phyloP scores from a whole-genome alignment of 2,888 invertebrate species.

The Isotomurus palustris region DNA sequence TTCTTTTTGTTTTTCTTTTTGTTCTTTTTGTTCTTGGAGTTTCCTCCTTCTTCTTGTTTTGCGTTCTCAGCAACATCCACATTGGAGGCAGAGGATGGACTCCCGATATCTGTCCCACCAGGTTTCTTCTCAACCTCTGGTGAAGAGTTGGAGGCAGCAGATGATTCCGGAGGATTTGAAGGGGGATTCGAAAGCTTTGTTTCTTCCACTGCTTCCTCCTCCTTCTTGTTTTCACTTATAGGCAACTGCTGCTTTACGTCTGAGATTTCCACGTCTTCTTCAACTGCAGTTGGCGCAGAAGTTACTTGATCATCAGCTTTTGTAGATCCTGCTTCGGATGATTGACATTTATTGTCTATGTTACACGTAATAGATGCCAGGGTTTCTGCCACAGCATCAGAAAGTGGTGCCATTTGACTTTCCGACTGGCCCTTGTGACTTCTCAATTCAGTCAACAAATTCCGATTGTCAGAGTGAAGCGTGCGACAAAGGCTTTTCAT shows the following conservation, averaged over 20 bases:
- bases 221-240: too few relatives aligned
- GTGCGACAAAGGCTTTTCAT: slow-evolving; percentile 44
- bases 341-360: too few relatives aligned
- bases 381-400: neutral
- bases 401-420: neutral
- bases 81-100: too few relatives aligned
- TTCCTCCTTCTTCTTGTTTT: neutral
- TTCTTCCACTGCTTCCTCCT: too few relatives aligned
- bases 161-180: neutral
- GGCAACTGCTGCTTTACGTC: too few relatives aligned
- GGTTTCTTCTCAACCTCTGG: neutral
- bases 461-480: slow-evolving; percentile 42
- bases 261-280: too few relatives aligned
- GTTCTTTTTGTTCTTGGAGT: slow-evolving; percentile 12
- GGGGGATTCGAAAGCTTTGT: too few relatives aligned
- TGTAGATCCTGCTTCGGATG: too few relatives aligned
- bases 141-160: neutral
- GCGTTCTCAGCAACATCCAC: neutral
- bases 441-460: slow-evolving; percentile 36
- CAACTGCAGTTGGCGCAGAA: too few relatives aligned
- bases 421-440: slow-evolving; percentile 1
- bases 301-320: too few relatives aligned
- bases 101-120: too few relatives aligned
- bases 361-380: neutral
- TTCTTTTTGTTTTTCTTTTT: slow-evolving; percentile 12